phyloP scores from a whole-genome alignment of 2,113 vertebrate species.

The Pseudonaja textilis region DNA sequence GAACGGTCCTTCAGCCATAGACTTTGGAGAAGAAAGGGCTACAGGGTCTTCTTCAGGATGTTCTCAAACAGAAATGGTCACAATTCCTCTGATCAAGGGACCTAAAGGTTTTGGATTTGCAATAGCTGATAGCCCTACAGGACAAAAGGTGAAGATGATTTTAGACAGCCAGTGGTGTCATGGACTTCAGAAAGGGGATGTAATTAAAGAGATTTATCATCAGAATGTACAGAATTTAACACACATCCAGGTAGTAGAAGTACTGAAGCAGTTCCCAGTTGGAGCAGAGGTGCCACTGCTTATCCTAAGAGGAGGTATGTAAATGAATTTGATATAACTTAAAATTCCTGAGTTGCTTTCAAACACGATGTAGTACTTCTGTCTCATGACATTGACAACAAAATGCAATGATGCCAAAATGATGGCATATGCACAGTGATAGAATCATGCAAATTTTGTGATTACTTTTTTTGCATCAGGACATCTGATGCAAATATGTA shows the following conservation, averaged over 20 bases:
- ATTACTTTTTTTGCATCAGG: background rate
- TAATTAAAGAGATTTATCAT: constrained; percentile 95
- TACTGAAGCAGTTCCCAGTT: constrained; percentile 92
- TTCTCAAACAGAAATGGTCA: constrained; percentile 90
- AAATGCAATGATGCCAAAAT: background rate
- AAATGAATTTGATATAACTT: constrained; percentile 10
- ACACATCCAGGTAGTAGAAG: constrained; percentile 95
- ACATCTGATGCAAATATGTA: background rate
- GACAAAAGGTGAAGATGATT: constrained; percentile 99
- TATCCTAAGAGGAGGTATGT: constrained; percentile 91
- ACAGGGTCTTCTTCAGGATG: constrained; percentile 78
- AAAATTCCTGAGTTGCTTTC: background rate
- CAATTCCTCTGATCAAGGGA: constrained; percentile 89
- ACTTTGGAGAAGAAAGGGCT: constrained; percentile 68
- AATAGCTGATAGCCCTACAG: constrained; percentile 91
- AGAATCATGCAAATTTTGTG: background rate
- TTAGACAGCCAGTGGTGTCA: constrained; percentile 97
- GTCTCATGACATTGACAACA: background rate
- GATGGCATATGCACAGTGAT: background rate
- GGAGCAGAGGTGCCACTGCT: constrained; percentile 91
- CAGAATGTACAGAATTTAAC: constrained; percentile 93
- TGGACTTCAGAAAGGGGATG: constrained; percentile 91
- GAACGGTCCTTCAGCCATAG: constrained; percentile 66
- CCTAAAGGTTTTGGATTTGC: constrained; percentile 96
- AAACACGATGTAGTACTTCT: background rate